phyloP scores from a whole-genome alignment of 2,888 invertebrate species.

The Agelastica alni region DNA sequence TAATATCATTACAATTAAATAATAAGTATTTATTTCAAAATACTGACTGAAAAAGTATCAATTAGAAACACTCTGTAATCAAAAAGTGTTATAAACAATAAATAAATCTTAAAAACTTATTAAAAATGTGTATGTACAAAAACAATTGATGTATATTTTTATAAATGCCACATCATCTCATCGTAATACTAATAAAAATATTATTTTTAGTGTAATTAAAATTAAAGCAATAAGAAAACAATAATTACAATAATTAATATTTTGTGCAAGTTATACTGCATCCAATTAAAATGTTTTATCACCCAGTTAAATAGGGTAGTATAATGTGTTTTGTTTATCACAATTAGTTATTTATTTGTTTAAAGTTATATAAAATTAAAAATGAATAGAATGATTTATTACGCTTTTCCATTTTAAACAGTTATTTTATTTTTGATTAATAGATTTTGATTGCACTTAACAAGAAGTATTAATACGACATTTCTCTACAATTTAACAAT shows the following conservation, averaged over 20 bases:
- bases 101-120: not conserved
- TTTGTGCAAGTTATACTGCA: slow-evolving; percentile 20
- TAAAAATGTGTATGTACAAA: slow-evolving; percentile 16
- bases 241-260: slow-evolving; percentile 6
- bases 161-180: slow-evolving; percentile 6
- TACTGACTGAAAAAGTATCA: no score
- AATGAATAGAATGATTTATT: slow-evolving; percentile 4
- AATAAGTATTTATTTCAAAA: no score
- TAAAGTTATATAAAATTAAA: slow-evolving; percentile 7
- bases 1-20: no score
- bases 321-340: slow-evolving; percentile 22
- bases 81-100: not conserved
- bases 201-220: not conserved
- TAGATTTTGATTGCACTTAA: not conserved
- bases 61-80: not conserved
- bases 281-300: slow-evolving; percentile 5
- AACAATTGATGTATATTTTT: slow-evolving; percentile 10
- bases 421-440: slow-evolving; percentile 10
- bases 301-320: not conserved
- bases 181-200: not conserved
- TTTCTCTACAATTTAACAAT: no score
- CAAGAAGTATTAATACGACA: no score
- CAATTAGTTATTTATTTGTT: slow-evolving; percentile 22
- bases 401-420: slow-evolving; percentile 8
- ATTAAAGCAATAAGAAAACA: not conserved